A percentile compares a stretch with the other conserved stretches of the same genome.
Conservation (phyloP, 1,140 invertebrate species). For the Ruditapes philippinarum region DNA sequence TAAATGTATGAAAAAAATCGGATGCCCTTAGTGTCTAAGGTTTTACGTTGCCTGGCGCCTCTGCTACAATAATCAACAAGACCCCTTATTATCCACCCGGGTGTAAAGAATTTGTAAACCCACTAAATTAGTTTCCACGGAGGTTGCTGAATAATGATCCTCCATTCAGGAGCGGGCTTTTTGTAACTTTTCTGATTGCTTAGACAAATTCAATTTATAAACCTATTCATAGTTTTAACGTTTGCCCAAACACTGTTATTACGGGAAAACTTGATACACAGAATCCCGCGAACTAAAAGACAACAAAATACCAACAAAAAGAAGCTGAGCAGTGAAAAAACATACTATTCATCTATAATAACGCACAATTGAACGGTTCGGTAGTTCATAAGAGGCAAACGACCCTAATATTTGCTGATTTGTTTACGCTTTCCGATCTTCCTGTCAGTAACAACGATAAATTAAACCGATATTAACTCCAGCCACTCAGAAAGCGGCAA, state of each 20-base stretch:
- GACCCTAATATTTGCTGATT: conserved; percentile 45
- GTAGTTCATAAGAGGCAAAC: conserved; percentile 25
- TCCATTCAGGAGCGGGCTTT: conserved; percentile 28
- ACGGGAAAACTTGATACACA: conserved; percentile 51
- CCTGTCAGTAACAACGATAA: conserved; percentile 64
- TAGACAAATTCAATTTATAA: conserved; percentile 70
- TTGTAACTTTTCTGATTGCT: conserved; percentile 56
- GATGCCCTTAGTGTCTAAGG: not conserved
- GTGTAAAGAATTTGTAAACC: conserved; percentile 35
- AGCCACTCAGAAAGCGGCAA: conserved; percentile 55
- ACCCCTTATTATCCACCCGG: conserved; percentile 5
- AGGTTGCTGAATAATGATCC: conserved; percentile 45
- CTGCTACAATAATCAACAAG: not conserved
- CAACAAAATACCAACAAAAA: conserved; percentile 51
- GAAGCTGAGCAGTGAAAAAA: conserved; percentile 31
- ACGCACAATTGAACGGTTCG: conserved; percentile 54
- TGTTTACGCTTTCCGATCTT: conserved; percentile 51
- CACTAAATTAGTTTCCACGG: conserved; percentile 56
- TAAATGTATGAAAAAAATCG: not conserved
- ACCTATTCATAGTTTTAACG: conserved; percentile 47
- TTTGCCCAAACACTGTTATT: conserved; percentile 62
- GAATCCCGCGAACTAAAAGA: conserved; percentile 46
- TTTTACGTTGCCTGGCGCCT: conserved; percentile 15
- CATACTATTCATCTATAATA: conserved; percentile 59
- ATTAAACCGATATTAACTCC: conserved; percentile 64